Conservation (phyloP, 2,888 invertebrate genomes). For the Teleogryllus oceanicus region DNA sequence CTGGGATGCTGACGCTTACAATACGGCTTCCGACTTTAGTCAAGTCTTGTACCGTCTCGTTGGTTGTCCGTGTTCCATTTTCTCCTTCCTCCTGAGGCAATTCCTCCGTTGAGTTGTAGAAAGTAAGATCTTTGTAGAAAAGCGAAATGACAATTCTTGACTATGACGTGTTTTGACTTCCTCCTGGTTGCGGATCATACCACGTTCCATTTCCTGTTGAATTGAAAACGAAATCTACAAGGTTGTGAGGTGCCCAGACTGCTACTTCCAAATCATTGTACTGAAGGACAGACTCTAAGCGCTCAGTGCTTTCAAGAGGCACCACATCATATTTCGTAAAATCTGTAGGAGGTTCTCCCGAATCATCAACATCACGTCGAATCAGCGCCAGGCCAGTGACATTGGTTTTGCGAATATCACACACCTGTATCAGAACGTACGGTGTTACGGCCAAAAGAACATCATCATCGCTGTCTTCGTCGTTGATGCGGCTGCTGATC, state of each 20-base stretch:
- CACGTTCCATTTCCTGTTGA: not conserved
- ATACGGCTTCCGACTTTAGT: constrained; percentile 24
- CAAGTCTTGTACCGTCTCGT: not conserved
- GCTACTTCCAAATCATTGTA: not conserved
- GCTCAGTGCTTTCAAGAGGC: not conserved
- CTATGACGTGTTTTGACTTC: not conserved
- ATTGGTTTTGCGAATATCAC: not conserved
- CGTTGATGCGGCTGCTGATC: not conserved
- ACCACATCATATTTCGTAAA: not conserved
- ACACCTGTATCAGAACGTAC: not conserved
- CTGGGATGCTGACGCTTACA: constrained; percentile 24
- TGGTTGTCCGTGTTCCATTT: not conserved
- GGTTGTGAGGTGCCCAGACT: not conserved
- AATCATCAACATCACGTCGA: not conserved
- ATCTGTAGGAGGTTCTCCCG: not conserved
- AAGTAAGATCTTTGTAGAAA: not conserved
- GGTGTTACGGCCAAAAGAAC: not conserved
- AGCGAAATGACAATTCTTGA: not conserved
- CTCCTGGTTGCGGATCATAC: not conserved
- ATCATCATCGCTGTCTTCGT: not conserved
- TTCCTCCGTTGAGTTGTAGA: not conserved
- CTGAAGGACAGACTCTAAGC: not conserved
- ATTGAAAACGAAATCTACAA: not conserved
- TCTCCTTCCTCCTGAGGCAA: not conserved
- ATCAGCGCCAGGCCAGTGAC: not conserved